These are phyloP conservation scores for Halocynthia aurantium DNA, from an alignment of 23 tunicate genomes.

Conservation along the genomic window DNA sequence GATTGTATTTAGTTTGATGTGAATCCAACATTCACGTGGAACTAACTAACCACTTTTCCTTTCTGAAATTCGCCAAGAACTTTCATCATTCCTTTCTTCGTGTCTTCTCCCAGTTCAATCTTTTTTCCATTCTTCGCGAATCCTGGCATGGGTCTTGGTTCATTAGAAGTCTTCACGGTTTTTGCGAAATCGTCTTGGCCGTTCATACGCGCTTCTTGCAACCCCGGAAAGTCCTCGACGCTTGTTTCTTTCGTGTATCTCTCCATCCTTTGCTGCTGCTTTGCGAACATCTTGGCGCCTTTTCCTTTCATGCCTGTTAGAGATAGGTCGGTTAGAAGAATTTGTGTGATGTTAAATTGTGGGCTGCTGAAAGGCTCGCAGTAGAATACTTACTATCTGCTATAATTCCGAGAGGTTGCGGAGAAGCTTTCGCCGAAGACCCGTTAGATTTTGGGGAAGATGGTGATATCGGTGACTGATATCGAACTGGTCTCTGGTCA, in stretches of 20 bases:
- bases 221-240: constrained; percentile 27
- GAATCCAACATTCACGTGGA: no score
- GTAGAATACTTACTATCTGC: constrained; percentile 51
- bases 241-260: constrained; percentile 56
- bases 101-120: constrained; percentile 11
- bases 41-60: constrained; percentile 51
- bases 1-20: neutral
- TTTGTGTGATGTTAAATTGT: neutral
- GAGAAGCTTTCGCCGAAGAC: constrained; percentile 17
- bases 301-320: constrained; percentile 46
- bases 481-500: neutral
- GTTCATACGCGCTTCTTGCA: neutral
- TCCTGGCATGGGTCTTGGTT: neutral
- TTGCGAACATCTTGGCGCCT: constrained; percentile 84
- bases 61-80: constrained; percentile 79
- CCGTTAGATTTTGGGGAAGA: neutral
- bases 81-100: constrained; percentile 40
- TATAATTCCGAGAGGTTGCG: constrained; percentile 58
- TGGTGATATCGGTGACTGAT: neutral
- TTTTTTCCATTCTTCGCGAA: neutral
- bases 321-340: neutral
- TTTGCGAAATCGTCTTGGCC: neutral
- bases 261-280: constrained; percentile 82
- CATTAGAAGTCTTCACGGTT: neutral
- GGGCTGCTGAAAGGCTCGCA: neutral